Conservation (phyloP, 2,113 vertebrate species). For the Takifugu bimaculatus region DNA sequence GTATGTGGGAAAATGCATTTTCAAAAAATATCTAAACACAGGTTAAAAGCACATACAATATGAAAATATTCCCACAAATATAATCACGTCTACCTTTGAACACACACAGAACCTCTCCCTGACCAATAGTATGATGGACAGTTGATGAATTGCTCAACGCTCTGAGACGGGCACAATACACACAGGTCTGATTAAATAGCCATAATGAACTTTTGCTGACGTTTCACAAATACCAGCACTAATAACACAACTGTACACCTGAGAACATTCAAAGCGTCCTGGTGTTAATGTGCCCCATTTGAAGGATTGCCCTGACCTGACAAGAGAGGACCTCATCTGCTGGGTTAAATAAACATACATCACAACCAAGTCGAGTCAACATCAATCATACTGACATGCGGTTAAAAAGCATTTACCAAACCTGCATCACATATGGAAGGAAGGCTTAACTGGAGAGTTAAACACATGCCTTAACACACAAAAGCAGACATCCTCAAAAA, state of each 20-base stretch:
- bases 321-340: conserved; percentile 48
- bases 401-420: conserved; percentile 72
- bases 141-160: conserved; percentile 36
- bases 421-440: conserved; percentile 68
- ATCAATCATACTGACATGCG: conserved; percentile 72
- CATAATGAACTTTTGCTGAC: conserved; percentile 46
- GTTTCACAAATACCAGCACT: conserved; percentile 27
- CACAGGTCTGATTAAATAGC: conserved; percentile 44
- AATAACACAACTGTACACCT: conserved; percentile 25
- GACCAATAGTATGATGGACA: conserved; percentile 19
- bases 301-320: conserved; percentile 59
- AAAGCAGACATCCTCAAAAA: conserved; percentile 35
- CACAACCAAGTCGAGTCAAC: conserved; percentile 55
- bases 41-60: not conserved
- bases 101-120: conserved; percentile 18
- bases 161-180: conserved; percentile 29
- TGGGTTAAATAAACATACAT: conserved; percentile 71
- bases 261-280: conserved; percentile 39
- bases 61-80: conserved; percentile 6
- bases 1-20: too few species aligned
- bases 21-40: not conserved
- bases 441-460: conserved; percentile 52
- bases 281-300: conserved; percentile 34
- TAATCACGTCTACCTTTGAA: not conserved
- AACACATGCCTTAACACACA: conserved; percentile 42